These are phyloP conservation scores for Poecilobothrus nobilitatus DNA, from an alignment of 2,888 invertebrate species.

Conservation along the genomic window DNA sequence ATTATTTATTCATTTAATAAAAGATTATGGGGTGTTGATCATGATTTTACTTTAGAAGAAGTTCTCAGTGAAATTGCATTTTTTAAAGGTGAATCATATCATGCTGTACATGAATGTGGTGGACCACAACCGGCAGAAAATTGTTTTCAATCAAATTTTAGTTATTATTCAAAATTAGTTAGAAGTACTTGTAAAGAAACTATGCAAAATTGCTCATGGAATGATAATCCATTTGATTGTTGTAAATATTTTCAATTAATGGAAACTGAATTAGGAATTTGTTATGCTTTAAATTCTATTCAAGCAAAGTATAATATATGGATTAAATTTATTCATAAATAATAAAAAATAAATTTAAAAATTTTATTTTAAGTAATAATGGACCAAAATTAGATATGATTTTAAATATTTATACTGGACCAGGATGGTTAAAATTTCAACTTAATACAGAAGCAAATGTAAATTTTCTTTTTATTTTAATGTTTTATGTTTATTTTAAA, in stretches of 20 bases:
- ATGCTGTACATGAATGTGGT: slow-evolving; percentile 55
- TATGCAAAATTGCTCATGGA: slow-evolving; percentile 52
- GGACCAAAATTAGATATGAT: slow-evolving; percentile 50
- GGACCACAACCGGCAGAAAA: slow-evolving; percentile 45
- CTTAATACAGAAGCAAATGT: slow-evolving; percentile 47
- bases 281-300: slow-evolving; percentile 57
- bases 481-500: not conserved
- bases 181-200: slow-evolving; percentile 52
- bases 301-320: slow-evolving; percentile 43
- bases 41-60: slow-evolving; percentile 62
- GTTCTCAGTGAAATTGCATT: slow-evolving; percentile 60
- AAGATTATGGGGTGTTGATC: slow-evolving; percentile 58
- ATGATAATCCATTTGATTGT: slow-evolving; percentile 52
- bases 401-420: slow-evolving; percentile 56
- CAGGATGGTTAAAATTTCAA: slow-evolving; percentile 52
- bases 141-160: slow-evolving; percentile 54
- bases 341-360: not conserved
- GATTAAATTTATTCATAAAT: not conserved
- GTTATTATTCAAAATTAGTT: slow-evolving; percentile 51
- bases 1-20: too few species aligned
- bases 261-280: slow-evolving; percentile 59
- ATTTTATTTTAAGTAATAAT: slow-evolving; percentile 39
- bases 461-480: slow-evolving; percentile 28
- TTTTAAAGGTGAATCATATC: slow-evolving; percentile 59
- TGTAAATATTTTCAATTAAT: slow-evolving; percentile 56